Evolutionary conservation across 2,113 vertebrate species (phyloP).

Genomic region (Blennius ocellaris): DNA sequence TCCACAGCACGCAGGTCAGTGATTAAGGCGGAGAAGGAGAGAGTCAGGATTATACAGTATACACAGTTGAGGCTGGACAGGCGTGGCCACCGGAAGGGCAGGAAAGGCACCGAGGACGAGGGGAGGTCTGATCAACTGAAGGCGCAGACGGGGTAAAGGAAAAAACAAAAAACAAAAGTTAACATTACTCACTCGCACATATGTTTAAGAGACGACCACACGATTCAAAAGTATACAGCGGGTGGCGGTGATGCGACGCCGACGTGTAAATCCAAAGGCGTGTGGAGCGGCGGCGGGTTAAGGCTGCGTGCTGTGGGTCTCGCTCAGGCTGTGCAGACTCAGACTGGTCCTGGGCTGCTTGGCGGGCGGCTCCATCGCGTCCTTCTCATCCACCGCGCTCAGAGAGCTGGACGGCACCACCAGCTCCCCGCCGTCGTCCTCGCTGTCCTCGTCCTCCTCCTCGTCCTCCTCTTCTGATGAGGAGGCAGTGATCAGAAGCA

Average conservation of each 20-base stretch:
- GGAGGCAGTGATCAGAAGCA: background rate
- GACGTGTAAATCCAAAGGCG: background rate
- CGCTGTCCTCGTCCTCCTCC: constrained; percentile 92
- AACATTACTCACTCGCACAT: constrained; percentile 25
- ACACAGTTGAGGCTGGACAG: constrained; percentile 27
- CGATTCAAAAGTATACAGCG: constrained; percentile 25
- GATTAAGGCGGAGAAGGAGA: constrained; percentile 64
- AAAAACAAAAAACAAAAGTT: constrained; percentile 38
- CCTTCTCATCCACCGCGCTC: constrained; percentile 73
- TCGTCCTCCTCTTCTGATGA: constrained; percentile 79
- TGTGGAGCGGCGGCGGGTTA: constrained; percentile 24
- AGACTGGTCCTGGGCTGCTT: constrained; percentile 86
- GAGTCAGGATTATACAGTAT: constrained; percentile 17
- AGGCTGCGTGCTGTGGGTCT: constrained; percentile 42
- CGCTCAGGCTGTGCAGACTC: constrained; percentile 54
- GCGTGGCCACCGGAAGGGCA: constrained; percentile 19
- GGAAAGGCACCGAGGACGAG: constrained; percentile 64
- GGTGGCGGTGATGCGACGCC: constrained; percentile 6
- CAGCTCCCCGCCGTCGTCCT: constrained; percentile 88
- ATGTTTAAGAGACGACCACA: constrained; percentile 28
- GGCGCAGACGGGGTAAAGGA: constrained; percentile 18
- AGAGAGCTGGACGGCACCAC: constrained; percentile 79
- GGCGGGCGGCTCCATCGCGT: constrained; percentile 85
- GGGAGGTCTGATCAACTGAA: constrained; percentile 20
- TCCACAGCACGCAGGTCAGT: constrained; percentile 60